Evolutionary conservation across 2,888 invertebrate species (phyloP).

Genomic region (Cerastis rubricosa): DNA sequence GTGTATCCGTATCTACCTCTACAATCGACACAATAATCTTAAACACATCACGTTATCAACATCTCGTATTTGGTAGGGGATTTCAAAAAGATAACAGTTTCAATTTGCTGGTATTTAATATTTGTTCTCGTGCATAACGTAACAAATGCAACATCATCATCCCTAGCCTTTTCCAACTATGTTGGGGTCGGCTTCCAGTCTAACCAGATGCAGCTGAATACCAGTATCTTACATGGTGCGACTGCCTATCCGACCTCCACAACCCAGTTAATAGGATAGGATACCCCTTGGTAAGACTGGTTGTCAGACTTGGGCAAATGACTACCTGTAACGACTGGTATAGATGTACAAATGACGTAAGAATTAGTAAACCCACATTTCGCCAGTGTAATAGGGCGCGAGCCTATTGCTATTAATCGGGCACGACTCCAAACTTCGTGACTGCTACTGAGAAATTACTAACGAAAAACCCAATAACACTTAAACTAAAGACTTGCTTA

Average conservation of each 20-base stretch:
- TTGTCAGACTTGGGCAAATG: background rate
- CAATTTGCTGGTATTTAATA: background rate
- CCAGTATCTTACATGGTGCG: too few species aligned
- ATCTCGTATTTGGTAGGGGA: background rate
- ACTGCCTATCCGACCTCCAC: background rate
- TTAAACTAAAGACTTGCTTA: background rate
- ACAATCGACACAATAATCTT: background rate
- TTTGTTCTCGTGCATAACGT: background rate
- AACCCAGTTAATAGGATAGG: background rate
- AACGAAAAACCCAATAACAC: background rate
- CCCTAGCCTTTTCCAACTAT: background rate
- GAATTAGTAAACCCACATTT: background rate
- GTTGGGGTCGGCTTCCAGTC: background rate
- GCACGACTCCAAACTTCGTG: background rate
- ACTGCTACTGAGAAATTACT: background rate
- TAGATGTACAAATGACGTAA: background rate
- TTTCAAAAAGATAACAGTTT: conserved; percentile 1
- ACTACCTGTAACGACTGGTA: background rate
- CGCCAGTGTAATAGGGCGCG: background rate
- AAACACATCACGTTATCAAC: conserved; percentile 12
- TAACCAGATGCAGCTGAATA: background rate
- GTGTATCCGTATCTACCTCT: background rate
- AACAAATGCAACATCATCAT: background rate
- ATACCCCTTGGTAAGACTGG: background rate
- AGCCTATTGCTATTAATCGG: background rate